These are phyloP conservation scores for Chloroceryle amazona DNA, from an alignment of 2,797 vertebrate genomes.

Conservation along the genomic window DNA sequence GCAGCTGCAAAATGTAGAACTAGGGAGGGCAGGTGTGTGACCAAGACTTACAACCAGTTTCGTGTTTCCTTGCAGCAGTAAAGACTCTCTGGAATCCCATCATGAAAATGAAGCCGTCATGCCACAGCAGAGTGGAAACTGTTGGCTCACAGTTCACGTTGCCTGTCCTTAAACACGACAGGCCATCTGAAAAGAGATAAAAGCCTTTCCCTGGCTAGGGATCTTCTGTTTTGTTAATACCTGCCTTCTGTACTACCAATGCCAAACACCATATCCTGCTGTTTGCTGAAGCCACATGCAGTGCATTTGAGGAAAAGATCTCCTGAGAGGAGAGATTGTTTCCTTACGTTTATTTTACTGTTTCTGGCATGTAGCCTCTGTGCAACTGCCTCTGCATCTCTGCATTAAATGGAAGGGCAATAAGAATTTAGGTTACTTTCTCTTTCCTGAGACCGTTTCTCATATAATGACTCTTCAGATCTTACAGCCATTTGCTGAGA, in stretches of 20 bases:
- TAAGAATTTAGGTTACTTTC: slow-evolving; percentile 19
- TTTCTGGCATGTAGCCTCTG: not conserved
- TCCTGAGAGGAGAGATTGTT: not conserved
- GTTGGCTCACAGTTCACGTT: not conserved
- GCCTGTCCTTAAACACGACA: slow-evolving; percentile 9
- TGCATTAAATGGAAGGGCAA: not conserved
- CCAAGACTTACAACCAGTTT: not conserved
- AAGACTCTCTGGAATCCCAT: not conserved
- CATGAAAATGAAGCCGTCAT: not conserved
- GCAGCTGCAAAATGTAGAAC: not conserved
- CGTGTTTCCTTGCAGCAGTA: not conserved
- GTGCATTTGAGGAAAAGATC: not conserved
- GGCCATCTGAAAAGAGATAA: not conserved
- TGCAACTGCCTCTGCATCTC: not conserved
- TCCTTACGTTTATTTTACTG: not conserved
- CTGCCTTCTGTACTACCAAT: not conserved
- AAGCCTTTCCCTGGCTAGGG: not conserved
- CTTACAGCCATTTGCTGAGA: slow-evolving; percentile 12
- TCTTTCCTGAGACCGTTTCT: not conserved
- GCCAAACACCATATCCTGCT: not conserved
- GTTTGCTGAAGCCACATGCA: not conserved
- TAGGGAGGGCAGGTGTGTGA: not conserved
- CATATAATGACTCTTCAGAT: not conserved
- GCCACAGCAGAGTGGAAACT: not conserved
- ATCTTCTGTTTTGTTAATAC: not conserved